Conservation (phyloP, 53 echinoderm and acorn worm species). For the Antedon mediterranea region DNA sequence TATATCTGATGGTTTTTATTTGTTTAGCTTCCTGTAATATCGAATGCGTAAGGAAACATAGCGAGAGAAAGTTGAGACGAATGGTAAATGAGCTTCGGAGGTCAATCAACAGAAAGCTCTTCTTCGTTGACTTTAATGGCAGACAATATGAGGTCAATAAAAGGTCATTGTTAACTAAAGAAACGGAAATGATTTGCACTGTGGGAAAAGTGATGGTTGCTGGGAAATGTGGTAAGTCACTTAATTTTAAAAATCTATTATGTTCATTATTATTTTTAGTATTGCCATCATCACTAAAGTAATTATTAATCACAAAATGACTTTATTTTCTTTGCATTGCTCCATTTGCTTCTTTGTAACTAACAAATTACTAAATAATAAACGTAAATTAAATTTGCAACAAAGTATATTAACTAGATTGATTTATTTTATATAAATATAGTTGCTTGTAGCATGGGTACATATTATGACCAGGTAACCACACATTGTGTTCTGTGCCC, state of each 20-base stretch:
- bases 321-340: no score
- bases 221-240: constrained; percentile 46
- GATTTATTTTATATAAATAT: background rate
- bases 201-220: constrained; percentile 61
- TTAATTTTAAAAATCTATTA: no score
- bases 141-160: constrained; percentile 54
- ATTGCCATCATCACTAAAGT: no score
- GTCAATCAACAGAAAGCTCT: constrained; percentile 51
- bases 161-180: constrained; percentile 37
- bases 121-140: constrained; percentile 49
- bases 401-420: no score
- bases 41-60: constrained; percentile 45
- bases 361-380: no score
- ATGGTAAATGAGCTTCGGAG: constrained; percentile 41
- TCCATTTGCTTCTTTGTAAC: no score
- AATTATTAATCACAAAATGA: no score
- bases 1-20: no score
- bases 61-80: constrained; percentile 38
- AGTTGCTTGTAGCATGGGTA: constrained; percentile 92
- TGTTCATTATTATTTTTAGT: no score
- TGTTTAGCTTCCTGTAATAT: constrained; percentile 46
- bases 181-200: constrained; percentile 43
- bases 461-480: constrained; percentile 32
- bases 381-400: no score
- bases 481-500: constrained; percentile 49